phyloP scores from a whole-genome alignment of 2,113 vertebrate genomes.

The Morone saxatilis region DNA sequence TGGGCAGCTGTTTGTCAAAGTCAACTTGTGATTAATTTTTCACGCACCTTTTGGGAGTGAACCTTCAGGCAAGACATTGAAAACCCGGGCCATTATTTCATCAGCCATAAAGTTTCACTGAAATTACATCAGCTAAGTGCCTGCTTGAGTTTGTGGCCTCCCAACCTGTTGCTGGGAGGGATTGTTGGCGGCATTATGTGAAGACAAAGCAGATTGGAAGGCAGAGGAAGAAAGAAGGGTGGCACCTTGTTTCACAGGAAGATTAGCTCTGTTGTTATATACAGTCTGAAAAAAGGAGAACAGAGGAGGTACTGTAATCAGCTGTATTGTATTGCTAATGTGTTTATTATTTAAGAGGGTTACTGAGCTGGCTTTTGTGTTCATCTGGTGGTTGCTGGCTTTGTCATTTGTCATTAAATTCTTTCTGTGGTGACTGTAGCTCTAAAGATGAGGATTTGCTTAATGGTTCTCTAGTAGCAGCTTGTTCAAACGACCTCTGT shows the following conservation, averaged over 20 bases:
- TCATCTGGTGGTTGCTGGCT: neutral
- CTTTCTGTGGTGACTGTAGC: conserved; percentile 1
- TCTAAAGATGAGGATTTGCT: neutral
- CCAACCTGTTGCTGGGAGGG: conserved; percentile 1
- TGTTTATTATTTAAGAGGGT: neutral
- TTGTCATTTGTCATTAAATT: neutral
- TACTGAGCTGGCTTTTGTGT: neutral
- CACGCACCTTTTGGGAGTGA: neutral
- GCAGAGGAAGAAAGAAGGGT: neutral
- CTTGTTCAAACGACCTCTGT: neutral
- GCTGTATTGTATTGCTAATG: conserved; percentile 5
- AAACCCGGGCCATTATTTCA: conserved; percentile 42
- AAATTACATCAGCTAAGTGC: conserved; percentile 50
- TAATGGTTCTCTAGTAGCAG: neutral
- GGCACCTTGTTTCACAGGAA: conserved; percentile 2
- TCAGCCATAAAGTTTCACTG: conserved; percentile 49
- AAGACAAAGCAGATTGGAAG: conserved; percentile 28
- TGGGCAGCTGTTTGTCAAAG: neutral
- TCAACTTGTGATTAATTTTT: neutral
- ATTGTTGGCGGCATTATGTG: conserved; percentile 11
- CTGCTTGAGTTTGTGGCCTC: conserved; percentile 1
- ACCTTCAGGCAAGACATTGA: neutral
- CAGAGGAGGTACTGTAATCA: neutral
- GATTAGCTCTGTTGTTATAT: neutral
- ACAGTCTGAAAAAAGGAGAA: neutral